These are phyloP conservation scores for Poeciliopsis turrubarensis DNA, from an alignment of 2,113 vertebrate genomes.

Conservation along the genomic window DNA sequence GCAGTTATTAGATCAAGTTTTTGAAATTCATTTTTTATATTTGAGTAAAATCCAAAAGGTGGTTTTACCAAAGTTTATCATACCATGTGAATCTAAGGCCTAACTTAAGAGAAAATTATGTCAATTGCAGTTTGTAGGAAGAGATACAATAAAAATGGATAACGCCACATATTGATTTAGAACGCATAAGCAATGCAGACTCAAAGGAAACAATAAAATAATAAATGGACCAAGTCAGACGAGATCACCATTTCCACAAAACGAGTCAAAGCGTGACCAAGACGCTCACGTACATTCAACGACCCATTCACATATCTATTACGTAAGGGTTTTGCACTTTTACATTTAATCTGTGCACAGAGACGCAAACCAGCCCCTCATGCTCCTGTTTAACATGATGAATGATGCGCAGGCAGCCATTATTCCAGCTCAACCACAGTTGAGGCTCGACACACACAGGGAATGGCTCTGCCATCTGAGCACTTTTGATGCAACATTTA, in stretches of 20 bases:
- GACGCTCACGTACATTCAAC: background rate
- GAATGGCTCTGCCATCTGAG: background rate
- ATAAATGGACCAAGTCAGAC: background rate
- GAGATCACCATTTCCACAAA: background rate
- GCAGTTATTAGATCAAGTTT: too few relatives aligned
- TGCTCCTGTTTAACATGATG: background rate
- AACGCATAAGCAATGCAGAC: background rate
- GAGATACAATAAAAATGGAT: background rate
- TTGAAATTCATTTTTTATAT: too few relatives aligned
- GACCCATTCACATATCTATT: background rate
- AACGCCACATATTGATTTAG: background rate
- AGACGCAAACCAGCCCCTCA: background rate
- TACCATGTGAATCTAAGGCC: too few relatives aligned
- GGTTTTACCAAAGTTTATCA: too few relatives aligned
- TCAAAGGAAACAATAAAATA: background rate
- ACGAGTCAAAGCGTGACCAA: background rate
- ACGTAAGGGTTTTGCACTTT: background rate
- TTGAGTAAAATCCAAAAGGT: too few relatives aligned
- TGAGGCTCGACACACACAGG: background rate
- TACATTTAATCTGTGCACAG: background rate
- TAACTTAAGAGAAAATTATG: too few relatives aligned
- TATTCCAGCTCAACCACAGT: background rate
- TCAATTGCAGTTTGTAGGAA: background rate
- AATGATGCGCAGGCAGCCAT: background rate
- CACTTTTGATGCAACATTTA: background rate